A percentile compares a stretch with the other conserved stretches of the same genome.
These are phyloP conservation scores for Micronycteris hirsuta DNA, from an alignment of 2,113 vertebrate genomes.

Conservation along the genomic window DNA sequence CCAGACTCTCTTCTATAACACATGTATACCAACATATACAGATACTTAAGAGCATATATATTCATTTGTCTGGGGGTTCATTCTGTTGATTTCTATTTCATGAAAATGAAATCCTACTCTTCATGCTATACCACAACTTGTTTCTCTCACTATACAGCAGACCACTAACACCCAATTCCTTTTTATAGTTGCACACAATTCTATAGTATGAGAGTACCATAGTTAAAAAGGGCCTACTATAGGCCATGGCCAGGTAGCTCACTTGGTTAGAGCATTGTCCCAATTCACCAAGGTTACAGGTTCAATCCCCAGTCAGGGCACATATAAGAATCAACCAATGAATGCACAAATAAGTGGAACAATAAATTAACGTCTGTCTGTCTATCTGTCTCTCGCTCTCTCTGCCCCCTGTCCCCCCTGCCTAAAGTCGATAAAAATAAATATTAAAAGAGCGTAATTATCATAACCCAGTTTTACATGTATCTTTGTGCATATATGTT, in stretches of 20 bases:
- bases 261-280: neutral
- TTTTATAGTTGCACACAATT: neutral
- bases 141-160: neutral
- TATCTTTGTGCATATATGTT: neutral
- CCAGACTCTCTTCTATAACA: neutral
- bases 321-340: too few species aligned
- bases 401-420: too few species aligned
- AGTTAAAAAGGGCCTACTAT: neutral
- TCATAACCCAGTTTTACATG: neutral
- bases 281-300: neutral
- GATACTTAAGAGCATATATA: neutral
- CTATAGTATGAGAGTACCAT: neutral
- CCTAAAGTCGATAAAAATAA: neutral
- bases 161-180: neutral
- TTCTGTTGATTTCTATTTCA: constrained; percentile 8
- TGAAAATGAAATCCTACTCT: constrained; percentile 10
- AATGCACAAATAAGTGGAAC: too few species aligned
- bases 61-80: neutral
- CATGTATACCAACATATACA: neutral
- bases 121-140: neutral
- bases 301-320: neutral
- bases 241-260: neutral
- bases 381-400: neutral
- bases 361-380: too few species aligned
- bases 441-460: neutral